Percentiles rank a stretch among this genome's conserved stretches.
Conservation (phyloP, 2,888 invertebrate species). For the Prosopocoilus inquinatus region DNA sequence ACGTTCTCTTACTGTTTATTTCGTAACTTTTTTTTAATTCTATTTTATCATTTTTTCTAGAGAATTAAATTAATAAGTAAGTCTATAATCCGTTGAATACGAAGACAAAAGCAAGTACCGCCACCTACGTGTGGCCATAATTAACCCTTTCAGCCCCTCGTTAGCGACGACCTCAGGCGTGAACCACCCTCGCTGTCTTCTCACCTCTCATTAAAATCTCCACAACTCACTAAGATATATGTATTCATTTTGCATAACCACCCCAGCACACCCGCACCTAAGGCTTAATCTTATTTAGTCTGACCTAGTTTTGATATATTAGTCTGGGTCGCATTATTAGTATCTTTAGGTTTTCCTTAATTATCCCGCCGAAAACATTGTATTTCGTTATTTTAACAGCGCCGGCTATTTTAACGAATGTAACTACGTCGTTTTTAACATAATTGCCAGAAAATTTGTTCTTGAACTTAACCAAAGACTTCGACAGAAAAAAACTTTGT, state of each 20-base stretch:
- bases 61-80: background rate
- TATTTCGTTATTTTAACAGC: too few relatives aligned
- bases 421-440: too few relatives aligned
- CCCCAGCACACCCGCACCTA: constrained; percentile 23
- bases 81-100: background rate
- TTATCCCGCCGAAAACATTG: too few relatives aligned
- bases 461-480: too few relatives aligned
- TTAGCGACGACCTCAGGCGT: constrained; percentile 40
- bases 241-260: constrained; percentile 30
- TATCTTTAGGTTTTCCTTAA: too few relatives aligned
- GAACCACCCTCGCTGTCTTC: constrained; percentile 40
- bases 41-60: background rate
- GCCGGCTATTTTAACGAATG: too few relatives aligned
- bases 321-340: constrained; percentile 5
- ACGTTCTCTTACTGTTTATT: too few relatives aligned
- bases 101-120: constrained; percentile 8
- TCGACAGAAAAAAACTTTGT: too few relatives aligned
- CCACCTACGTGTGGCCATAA: constrained; percentile 34
- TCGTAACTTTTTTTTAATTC: too few relatives aligned
- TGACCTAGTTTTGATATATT: constrained; percentile 15
- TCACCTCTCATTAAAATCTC: constrained; percentile 42
- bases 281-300: constrained; percentile 11
- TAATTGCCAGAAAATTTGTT: too few relatives aligned
- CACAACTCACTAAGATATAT: constrained; percentile 34
- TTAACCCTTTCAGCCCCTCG: constrained; percentile 45